These are phyloP conservation scores for Hermaeophaga mercurialis DNA, from an alignment of 2,888 invertebrate species.

Conservation along the genomic window DNA sequence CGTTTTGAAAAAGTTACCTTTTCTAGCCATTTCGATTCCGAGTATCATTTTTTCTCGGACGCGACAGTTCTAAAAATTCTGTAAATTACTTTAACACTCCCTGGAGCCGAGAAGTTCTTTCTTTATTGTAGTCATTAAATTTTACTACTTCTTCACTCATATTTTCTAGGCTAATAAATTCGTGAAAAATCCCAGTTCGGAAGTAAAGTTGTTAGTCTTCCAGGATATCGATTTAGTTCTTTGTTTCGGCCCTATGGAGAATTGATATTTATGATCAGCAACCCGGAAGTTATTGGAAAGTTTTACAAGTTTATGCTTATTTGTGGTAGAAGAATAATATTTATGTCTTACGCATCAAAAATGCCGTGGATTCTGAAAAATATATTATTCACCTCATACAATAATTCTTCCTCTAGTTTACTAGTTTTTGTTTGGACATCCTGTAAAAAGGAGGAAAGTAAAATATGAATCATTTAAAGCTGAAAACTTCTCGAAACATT, in stretches of 20 bases:
- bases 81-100: constrained; percentile 45
- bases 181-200: constrained; percentile 27
- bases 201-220: constrained; percentile 29
- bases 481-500: no score
- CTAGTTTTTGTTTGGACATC: no score
- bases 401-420: no score
- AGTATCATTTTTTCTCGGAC: no score
- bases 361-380: no score
- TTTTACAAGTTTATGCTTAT: constrained; percentile 4
- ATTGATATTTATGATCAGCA: constrained; percentile 20
- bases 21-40: no score
- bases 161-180: constrained; percentile 35
- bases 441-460: no score
- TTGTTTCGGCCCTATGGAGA: constrained; percentile 16
- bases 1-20: no score
- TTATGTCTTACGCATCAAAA: neutral
- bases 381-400: no score
- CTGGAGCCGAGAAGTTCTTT: constrained; percentile 39
- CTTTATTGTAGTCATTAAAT: constrained; percentile 47
- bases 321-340: neutral
- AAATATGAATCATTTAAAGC: no score
- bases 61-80: constrained; percentile 18
- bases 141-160: constrained; percentile 38
- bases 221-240: constrained; percentile 25
- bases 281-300: constrained; percentile 10